Evolutionary conservation across 92 coral and sea anemone species (phyloP).

Genomic region (Epizoanthus fatuus): DNA sequence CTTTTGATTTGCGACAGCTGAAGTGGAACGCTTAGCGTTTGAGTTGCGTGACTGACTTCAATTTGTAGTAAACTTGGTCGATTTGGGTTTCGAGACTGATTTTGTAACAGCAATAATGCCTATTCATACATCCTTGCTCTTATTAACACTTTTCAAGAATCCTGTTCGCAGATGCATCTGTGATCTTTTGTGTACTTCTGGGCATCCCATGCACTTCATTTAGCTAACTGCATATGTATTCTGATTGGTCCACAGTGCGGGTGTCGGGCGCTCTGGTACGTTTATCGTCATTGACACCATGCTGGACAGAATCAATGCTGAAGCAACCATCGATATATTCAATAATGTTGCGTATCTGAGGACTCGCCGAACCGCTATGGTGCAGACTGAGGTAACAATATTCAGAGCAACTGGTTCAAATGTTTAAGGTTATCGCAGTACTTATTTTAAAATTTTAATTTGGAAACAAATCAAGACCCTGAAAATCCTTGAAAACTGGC

Average conservation of each 20-base stretch:
- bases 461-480: no score
- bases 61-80: no score
- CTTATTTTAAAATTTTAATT: no score
- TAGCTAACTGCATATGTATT: background rate
- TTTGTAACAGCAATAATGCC: no score
- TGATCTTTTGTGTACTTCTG: background rate
- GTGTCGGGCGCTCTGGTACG: constrained; percentile 99
- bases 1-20: no score
- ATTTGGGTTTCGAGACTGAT: no score
- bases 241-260: constrained; percentile 76
- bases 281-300: constrained; percentile 93
- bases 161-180: background rate
- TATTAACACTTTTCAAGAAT: background rate
- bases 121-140: no score
- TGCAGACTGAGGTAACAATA: constrained; percentile 94
- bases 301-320: constrained; percentile 90
- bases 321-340: constrained; percentile 88
- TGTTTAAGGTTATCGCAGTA: no score
- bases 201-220: background rate
- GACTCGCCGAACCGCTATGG: constrained; percentile 93
- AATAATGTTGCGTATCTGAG: constrained; percentile 92
- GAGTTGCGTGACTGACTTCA: no score
- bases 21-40: no score
- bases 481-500: no score
- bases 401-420: background rate